Evolutionary conservation across 2,888 invertebrate species (phyloP), one percentile per base, ranked within the genome.

Genomic region (Lasioglossum marginatum): DNA sequence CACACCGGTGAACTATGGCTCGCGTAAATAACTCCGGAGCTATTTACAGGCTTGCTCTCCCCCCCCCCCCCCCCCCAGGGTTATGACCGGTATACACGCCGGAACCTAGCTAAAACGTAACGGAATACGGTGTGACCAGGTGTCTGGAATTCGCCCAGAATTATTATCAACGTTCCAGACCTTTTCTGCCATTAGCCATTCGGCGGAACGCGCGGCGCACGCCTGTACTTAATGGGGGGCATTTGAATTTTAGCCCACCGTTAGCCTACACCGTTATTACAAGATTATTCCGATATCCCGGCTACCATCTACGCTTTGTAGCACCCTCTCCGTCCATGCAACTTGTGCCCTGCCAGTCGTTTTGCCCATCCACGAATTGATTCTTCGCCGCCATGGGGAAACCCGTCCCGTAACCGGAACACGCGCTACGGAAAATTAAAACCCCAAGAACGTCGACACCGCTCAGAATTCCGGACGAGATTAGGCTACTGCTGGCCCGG

Each of bases 91-190:
- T 27, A 52, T n/a, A 48, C n/a, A 45, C 23, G n/a, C 16, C 14
- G 34, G 23, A 45, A n/a, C 10, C 4, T 34, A 2, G 66, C 52
- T 23, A 37, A 75, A 66, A 52, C 57, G 68, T 63, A 74, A 63
- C 71, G 34, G 66, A 63, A 27, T 74, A 45, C 71, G 60, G 79
- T n/a, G 52, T 57, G 60, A 73, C 83, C 79, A 73, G 86, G 37
- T 79, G 81, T 80, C 70, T 45, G 77, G 73, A 87, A 82, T 75
- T 70, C 52, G 14, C 48, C 77, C 60, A 72, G 74, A 83, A 85
- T 86, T 83, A 79, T 86, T 82, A 86, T 88, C 86, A 45, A 60
- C 82, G 52, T 84, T 80, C 74, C 48, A 12, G 48, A 34, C 76
- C 76, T 60, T 87, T 79, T 70, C 85, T n/a, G 60, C 45, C 48